These are phyloP conservation scores for Neosalanx taihuensis DNA, from an alignment of 2,797 vertebrate species.

Conservation along the genomic window DNA sequence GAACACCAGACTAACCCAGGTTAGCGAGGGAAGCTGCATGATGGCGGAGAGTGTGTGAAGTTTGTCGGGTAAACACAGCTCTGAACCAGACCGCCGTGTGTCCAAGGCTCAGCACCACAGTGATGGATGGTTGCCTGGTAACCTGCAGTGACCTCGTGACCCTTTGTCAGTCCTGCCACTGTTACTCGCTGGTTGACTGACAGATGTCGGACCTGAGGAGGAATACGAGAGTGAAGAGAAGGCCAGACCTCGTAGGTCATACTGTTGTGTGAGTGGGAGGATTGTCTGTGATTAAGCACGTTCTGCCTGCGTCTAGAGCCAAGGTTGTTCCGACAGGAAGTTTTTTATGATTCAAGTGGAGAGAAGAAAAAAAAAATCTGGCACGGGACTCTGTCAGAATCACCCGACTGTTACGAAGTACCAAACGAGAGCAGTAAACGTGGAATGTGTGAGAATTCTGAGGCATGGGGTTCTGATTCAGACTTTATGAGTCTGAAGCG, in stretches of 20 bases:
- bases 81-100: conserved; percentile 48
- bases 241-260: conserved; percentile 1
- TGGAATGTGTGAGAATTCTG: conserved; percentile 59
- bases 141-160: conserved; percentile 54
- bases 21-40: too few relatives aligned
- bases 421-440: conserved; percentile 65
- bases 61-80: conserved; percentile 42
- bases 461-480: conserved; percentile 51
- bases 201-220: conserved; percentile 37
- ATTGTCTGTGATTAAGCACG: conserved; percentile 34
- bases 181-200: conserved; percentile 51
- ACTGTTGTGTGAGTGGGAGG: conserved; percentile 56
- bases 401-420: conserved; percentile 58
- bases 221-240: background rate
- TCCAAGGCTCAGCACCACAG: conserved; percentile 46
- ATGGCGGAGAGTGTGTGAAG: background rate
- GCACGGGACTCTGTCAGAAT: conserved; percentile 62
- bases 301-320: conserved; percentile 46
- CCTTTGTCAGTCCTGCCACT: conserved; percentile 24
- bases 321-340: conserved; percentile 51
- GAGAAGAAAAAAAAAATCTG: conserved; percentile 64
- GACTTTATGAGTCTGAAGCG: conserved; percentile 54
- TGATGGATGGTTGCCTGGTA: conserved; percentile 60
- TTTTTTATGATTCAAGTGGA: conserved; percentile 71
- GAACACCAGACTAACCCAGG: conserved; percentile 4